Percentiles rank a stretch among this genome's conserved stretches.
These are phyloP conservation scores for Plutella xylostella DNA, from an alignment of 2,888 invertebrate species.

Conservation along the genomic window DNA sequence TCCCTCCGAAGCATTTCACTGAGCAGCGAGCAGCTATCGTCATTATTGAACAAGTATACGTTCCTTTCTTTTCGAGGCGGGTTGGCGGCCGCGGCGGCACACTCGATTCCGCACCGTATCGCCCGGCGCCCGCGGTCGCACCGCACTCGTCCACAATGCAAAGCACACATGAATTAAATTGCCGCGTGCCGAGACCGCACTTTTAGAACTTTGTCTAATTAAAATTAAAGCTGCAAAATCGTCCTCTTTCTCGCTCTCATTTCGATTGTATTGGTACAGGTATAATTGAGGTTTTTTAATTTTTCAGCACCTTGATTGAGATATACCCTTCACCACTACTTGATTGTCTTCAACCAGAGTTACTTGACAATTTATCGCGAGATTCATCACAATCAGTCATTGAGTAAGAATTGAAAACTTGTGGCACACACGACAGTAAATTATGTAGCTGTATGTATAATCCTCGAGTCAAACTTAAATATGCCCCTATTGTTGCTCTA, in stretches of 20 bases:
- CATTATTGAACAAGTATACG: constrained; percentile 61
- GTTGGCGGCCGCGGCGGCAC: constrained; percentile 30
- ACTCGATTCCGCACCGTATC: constrained; percentile 55
- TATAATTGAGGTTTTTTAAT: too few relatives aligned
- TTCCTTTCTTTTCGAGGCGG: constrained; percentile 66
- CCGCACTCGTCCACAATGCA: not conserved
- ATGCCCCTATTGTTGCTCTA: too few relatives aligned
- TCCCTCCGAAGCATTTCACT: constrained; percentile 67
- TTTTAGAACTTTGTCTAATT: constrained; percentile 1
- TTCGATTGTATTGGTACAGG: too few relatives aligned
- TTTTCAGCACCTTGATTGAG: too few relatives aligned
- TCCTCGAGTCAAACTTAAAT: too few relatives aligned
- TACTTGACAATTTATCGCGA: too few relatives aligned
- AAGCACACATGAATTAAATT: not conserved
- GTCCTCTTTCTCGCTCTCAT: not conserved
- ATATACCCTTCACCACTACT: too few relatives aligned
- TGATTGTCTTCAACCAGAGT: too few relatives aligned
- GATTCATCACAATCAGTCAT: too few relatives aligned
- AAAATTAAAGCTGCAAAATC: not conserved
- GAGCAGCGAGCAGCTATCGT: constrained; percentile 60
- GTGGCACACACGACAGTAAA: too few relatives aligned
- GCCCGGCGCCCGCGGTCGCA: constrained; percentile 10
- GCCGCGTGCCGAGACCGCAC: not conserved
- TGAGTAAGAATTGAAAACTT: too few relatives aligned
- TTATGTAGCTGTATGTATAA: too few relatives aligned